A percentile compares a stretch with the other conserved stretches of the same genome.
Evolutionary conservation across 1,140 invertebrate species (phyloP).

Genomic region (Cotesia typhae): DNA sequence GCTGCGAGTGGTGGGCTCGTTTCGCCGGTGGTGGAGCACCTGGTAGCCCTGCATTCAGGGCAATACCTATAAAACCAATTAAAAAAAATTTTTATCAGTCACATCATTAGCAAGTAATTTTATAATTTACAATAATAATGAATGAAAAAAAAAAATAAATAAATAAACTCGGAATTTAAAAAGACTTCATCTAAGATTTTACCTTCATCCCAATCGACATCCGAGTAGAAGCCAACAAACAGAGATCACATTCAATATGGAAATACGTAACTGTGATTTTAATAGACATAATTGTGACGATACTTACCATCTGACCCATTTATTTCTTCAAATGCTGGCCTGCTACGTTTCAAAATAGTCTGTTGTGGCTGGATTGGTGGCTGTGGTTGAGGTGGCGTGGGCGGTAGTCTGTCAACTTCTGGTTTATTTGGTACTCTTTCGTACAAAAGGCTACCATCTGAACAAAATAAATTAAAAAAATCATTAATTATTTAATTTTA

Average conservation of each 20-base stretch:
- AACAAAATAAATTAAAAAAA: conserved; percentile 41
- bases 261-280: conserved; percentile 24
- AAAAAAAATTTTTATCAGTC: conserved; percentile 12
- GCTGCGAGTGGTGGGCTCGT: conserved; percentile 71
- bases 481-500: conserved; percentile 17
- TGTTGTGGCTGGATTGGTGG: conserved; percentile 64
- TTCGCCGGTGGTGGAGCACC: conserved; percentile 75
- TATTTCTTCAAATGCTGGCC: conserved; percentile 84
- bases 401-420: conserved; percentile 73
- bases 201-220: conserved; percentile 73
- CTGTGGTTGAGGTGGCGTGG: conserved; percentile 68
- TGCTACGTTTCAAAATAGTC: conserved; percentile 73
- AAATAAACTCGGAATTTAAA: conserved; percentile 1
- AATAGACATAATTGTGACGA: conserved; percentile 24
- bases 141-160: background rate
- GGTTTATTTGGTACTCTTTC: conserved; percentile 83
- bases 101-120: background rate
- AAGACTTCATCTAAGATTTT: conserved; percentile 45
- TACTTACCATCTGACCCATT: conserved; percentile 89
- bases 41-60: conserved; percentile 65
- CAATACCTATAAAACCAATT: conserved; percentile 51
- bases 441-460: conserved; percentile 85
- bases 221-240: conserved; percentile 70
- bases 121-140: background rate
- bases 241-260: conserved; percentile 54